phyloP scores from a whole-genome alignment of 2,797 vertebrate genomes.

The Cynodonichthys magdalenae region DNA sequence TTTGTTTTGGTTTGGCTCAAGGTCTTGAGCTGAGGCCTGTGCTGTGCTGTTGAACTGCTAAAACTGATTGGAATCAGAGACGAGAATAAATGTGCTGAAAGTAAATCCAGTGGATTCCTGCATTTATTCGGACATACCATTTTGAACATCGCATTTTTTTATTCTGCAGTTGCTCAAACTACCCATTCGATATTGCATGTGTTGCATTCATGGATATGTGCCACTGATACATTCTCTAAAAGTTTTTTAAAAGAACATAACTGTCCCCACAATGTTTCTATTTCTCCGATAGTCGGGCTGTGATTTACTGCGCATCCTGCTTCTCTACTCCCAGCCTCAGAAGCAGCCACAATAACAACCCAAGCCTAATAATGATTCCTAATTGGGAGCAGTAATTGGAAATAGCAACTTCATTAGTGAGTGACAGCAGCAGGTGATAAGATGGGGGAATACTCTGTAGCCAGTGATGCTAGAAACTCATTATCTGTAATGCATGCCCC shows the following conservation, averaged over 20 bases:
- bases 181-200: background rate
- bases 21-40: no score
- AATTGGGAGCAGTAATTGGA: slow-evolving; percentile 78
- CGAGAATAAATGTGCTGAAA: no score
- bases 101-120: no score
- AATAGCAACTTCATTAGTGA: slow-evolving; percentile 83
- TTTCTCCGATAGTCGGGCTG: background rate
- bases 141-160: no score
- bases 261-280: slow-evolving; percentile 2
- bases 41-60: no score
- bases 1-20: no score
- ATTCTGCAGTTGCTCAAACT: no score
- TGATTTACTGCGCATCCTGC: slow-evolving; percentile 25
- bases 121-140: no score
- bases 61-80: no score
- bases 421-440: slow-evolving; percentile 81
- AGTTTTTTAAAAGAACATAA: background rate
- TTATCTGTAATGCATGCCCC: slow-evolving; percentile 69
- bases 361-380: slow-evolving; percentile 74
- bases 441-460: slow-evolving; percentile 75
- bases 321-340: slow-evolving; percentile 20
- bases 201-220: background rate
- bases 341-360: slow-evolving; percentile 57
- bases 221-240: background rate
- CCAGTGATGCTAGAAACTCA: slow-evolving; percentile 77